Evolutionary conservation across 2,113 vertebrate species (phyloP).

Genomic region (Microtus oregoni): DNA sequence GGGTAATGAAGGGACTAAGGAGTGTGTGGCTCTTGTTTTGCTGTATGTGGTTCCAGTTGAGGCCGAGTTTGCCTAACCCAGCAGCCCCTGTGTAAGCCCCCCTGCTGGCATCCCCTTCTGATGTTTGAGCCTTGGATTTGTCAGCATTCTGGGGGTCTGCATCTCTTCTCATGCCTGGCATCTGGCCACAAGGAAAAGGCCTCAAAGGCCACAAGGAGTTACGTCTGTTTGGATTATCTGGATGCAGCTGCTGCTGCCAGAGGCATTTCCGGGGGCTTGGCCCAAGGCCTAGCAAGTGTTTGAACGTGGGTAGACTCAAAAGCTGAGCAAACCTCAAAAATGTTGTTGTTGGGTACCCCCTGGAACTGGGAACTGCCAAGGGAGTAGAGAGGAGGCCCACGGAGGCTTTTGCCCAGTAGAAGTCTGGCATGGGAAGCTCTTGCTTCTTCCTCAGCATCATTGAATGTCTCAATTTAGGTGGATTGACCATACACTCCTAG

Average conservation of each 20-base stretch:
- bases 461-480: neutral
- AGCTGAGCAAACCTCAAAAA: conserved; percentile 69
- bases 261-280: conserved; percentile 62
- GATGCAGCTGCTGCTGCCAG: conserved; percentile 29
- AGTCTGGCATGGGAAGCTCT: neutral
- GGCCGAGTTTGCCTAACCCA: neutral
- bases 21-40: neutral
- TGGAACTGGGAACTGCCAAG: neutral
- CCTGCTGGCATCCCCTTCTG: neutral
- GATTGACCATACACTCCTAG: neutral
- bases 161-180: neutral
- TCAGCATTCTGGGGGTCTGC: neutral
- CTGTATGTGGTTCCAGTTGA: neutral
- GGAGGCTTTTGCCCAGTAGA: neutral
- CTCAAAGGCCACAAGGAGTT: neutral
- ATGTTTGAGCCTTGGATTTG: neutral
- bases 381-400: neutral
- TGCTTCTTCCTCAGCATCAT: neutral
- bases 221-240: conserved; percentile 21
- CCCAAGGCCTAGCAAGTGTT: conserved; percentile 35
- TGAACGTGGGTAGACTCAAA: conserved; percentile 46
- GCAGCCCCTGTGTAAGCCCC: neutral
- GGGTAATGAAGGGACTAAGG: neutral
- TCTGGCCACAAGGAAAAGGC: neutral
- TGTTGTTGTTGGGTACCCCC: conserved; percentile 34